Evolutionary conservation across 2,888 invertebrate species (phyloP).

Genomic region (Panopea generosa): DNA sequence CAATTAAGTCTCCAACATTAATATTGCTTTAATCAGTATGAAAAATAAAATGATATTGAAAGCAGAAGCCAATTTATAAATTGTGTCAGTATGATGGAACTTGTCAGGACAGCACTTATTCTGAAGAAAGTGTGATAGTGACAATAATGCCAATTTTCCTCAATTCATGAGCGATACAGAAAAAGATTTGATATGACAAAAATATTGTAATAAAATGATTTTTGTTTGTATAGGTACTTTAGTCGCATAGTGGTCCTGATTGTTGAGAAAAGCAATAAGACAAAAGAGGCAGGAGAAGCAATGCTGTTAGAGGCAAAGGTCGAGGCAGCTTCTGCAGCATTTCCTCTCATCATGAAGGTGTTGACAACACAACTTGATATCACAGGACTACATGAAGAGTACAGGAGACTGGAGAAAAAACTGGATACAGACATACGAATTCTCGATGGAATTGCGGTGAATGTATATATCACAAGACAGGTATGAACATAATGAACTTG

Average conservation of each 20-base stretch:
- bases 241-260: not conserved
- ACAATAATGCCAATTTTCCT: too few species aligned
- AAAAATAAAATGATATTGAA: too few species aligned
- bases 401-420: not conserved
- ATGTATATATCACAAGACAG: not conserved
- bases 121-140: too few species aligned
- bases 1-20: too few species aligned
- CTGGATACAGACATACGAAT: not conserved
- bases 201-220: not conserved
- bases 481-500: not conserved
- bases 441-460: not conserved
- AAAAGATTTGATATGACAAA: too few species aligned
- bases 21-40: too few species aligned
- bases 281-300: not conserved
- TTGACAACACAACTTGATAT: not conserved
- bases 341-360: not conserved
- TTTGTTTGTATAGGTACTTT: not conserved
- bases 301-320: not conserved
- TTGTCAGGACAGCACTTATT: too few species aligned
- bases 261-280: not conserved
- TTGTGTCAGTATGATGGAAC: too few species aligned
- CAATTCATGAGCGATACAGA: too few species aligned
- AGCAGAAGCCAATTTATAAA: too few species aligned
- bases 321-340: not conserved
- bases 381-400: not conserved